phyloP scores from a whole-genome alignment of 1,140 invertebrate genomes.

The Trichonephila inaurata region DNA sequence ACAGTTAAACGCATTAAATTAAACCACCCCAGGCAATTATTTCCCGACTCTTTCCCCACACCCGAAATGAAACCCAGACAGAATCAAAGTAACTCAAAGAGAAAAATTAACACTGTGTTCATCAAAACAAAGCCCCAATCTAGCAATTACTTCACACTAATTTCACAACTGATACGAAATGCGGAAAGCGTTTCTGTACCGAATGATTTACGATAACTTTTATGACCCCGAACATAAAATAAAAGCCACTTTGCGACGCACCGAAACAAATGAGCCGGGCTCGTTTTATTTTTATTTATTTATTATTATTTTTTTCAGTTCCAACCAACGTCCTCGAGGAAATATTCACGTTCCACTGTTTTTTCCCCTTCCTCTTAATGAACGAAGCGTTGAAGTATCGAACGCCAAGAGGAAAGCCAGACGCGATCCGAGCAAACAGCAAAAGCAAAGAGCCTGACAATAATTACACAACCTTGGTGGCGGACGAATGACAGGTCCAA shows the following conservation, averaged over 20 bases:
- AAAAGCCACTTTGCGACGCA: slow-evolving; percentile 11
- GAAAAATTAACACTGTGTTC: no score
- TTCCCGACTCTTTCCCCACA: no score
- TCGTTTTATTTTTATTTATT: not conserved
- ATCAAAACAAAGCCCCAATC: no score
- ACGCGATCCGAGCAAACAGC: not conserved
- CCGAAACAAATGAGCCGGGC: not conserved
- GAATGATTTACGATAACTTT: not conserved
- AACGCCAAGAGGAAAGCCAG: not conserved
- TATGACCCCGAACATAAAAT: not conserved
- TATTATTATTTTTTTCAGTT: no score
- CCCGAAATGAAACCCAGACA: no score
- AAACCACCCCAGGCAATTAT: no score
- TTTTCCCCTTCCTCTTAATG: not conserved
- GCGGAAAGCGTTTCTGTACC: not conserved
- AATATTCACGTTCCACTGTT: not conserved
- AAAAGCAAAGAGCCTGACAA: not conserved
- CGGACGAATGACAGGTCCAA: not conserved
- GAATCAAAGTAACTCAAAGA: no score
- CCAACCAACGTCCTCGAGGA: not conserved
- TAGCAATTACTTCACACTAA: not conserved
- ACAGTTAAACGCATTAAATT: no score
- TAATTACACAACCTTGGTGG: not conserved
- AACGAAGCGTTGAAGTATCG: not conserved
- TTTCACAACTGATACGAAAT: not conserved